Percentiles rank a stretch among this genome's conserved stretches.
These are phyloP conservation scores for Coreoperca whiteheadi DNA, from an alignment of 2,113 vertebrate species.

Conservation along the genomic window DNA sequence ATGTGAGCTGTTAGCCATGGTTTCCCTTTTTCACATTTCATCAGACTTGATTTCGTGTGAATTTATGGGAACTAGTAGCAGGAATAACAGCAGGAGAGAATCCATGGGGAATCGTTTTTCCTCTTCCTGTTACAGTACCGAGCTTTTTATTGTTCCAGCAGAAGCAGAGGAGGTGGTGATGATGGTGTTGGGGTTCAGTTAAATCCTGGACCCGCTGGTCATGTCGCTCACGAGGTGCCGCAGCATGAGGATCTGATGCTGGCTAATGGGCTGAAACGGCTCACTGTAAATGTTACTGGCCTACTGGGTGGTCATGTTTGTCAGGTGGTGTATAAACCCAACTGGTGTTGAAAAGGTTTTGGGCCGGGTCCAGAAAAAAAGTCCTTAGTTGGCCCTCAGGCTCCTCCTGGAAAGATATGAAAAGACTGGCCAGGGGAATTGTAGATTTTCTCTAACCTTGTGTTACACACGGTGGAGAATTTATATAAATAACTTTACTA, in stretches of 20 bases:
- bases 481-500: not conserved
- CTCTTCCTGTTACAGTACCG: conserved; percentile 51
- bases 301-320: conserved; percentile 75
- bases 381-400: conserved; percentile 22
- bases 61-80: conserved; percentile 48
- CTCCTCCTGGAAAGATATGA: conserved; percentile 45
- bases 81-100: conserved; percentile 39
- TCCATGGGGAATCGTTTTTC: conserved; percentile 44
- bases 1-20: conserved; percentile 49
- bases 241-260: conserved; percentile 59
- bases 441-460: conserved; percentile 24
- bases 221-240: conserved; percentile 67
- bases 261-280: conserved; percentile 71
- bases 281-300: conserved; percentile 63
- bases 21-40: conserved; percentile 48
- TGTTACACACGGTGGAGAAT: not conserved
- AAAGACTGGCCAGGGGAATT: conserved; percentile 21
- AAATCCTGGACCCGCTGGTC: conserved; percentile 58
- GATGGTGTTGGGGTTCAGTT: conserved; percentile 55
- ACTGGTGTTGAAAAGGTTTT: conserved; percentile 68
- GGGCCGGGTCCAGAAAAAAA: conserved; percentile 55
- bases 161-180: conserved; percentile 37
- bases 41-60: conserved; percentile 44
- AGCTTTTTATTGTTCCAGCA: conserved; percentile 58
- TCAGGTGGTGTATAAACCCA: conserved; percentile 68